Conservation (phyloP, 2,888 invertebrate genomes). For the Nemurella pictetii region DNA sequence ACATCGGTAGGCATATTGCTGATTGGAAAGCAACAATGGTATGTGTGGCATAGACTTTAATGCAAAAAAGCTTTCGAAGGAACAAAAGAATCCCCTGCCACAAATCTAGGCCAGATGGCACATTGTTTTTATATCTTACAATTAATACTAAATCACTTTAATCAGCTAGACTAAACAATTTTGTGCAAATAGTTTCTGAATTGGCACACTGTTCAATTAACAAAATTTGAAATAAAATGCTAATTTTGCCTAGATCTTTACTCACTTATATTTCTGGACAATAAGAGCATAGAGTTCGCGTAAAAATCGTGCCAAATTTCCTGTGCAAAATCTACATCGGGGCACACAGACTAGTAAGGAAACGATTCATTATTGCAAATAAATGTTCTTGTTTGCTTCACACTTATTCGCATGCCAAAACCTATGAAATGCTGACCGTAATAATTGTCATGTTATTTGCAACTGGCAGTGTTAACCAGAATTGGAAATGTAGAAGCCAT, state of each 20-base stretch:
- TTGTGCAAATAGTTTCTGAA: slow-evolving; percentile 10
- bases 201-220: slow-evolving; percentile 9
- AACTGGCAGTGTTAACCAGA: neutral
- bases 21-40: neutral
- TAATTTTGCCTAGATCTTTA: neutral
- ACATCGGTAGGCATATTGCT: neutral
- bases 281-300: neutral
- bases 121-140: neutral
- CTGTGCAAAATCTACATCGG: neutral
- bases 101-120: neutral
- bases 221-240: neutral
- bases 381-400: neutral
- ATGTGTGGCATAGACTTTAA: neutral
- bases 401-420: neutral
- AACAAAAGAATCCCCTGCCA: neutral
- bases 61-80: neutral
- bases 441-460: neutral
- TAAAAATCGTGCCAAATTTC: neutral
- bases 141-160: slow-evolving; percentile 11
- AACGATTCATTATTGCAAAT: neutral
- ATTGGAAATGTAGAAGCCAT: neutral
- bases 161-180: slow-evolving; percentile 25
- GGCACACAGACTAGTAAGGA: neutral
- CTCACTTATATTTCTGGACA: neutral
- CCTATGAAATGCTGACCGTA: neutral